Conservation (phyloP, 2,888 invertebrate species). For the Quadroppia sp. region DNA sequence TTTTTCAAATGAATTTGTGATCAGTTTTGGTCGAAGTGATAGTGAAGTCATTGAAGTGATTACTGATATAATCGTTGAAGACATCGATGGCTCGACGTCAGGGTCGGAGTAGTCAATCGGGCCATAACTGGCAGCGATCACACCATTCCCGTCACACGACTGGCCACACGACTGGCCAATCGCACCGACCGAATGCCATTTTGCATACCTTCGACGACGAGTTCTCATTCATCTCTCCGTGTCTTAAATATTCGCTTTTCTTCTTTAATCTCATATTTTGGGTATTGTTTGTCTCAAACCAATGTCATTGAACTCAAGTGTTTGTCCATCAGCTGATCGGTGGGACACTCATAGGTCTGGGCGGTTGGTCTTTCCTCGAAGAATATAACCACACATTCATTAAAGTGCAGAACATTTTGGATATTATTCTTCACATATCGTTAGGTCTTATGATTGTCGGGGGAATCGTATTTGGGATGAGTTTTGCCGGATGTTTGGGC, state of each 20-base stretch:
- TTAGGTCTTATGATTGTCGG: constrained; percentile 84
- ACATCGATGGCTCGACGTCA: constrained; percentile 6
- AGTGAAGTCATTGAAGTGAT: neutral
- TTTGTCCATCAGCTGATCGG: constrained; percentile 71
- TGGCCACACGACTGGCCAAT: neutral
- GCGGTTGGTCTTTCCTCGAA: constrained; percentile 84
- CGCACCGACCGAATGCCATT: neutral
- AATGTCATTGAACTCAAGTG: too few relatives aligned
- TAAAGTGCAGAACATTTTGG: constrained; percentile 78
- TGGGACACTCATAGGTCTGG: constrained; percentile 76
- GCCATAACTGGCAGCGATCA: neutral
- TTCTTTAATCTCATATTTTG: constrained; percentile 82
- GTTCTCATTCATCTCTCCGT: constrained; percentile 67
- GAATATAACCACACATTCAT: constrained; percentile 79
- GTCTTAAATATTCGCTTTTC: constrained; percentile 85
- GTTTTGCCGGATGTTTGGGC: constrained; percentile 88
- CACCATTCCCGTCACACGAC: constrained; percentile 2
- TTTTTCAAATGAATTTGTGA: neutral
- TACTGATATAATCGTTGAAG: neutral
- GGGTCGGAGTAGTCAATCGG: neutral
- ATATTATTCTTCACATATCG: constrained; percentile 78
- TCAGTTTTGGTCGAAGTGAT: neutral
- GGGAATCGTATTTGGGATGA: constrained; percentile 83
- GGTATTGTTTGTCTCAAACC: constrained; percentile 60
- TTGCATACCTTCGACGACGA: constrained; percentile 41